phyloP scores from a whole-genome alignment of 2,113 vertebrate species.

The Clinocottus analis region DNA sequence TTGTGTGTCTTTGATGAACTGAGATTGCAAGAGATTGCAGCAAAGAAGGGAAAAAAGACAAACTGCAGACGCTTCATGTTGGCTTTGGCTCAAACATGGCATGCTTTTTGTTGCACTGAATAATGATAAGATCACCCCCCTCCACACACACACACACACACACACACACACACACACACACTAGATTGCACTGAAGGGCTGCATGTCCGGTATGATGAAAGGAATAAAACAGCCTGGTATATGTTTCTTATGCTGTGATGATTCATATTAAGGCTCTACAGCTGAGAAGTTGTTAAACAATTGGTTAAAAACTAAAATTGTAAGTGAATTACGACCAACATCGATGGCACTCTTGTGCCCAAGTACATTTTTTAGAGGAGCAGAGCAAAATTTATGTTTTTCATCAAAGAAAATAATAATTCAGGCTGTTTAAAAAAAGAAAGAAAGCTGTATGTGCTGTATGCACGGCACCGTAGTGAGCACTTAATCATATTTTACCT shows the following conservation, averaged over 20 bases:
- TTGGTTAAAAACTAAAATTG: neutral
- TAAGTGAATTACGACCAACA: neutral
- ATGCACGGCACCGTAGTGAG: neutral
- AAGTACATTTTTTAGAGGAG: neutral
- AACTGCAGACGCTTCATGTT: conserved; percentile 4
- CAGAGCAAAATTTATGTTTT: neutral
- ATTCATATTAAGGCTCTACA: neutral
- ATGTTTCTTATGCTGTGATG: neutral
- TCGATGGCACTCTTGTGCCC: neutral
- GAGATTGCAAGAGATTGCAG: conserved; percentile 32
- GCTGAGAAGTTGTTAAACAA: neutral
- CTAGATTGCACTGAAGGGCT: neutral
- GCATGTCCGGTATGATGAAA: neutral
- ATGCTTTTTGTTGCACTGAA: neutral
- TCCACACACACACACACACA: too few relatives aligned
- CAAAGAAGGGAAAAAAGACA: conserved; percentile 4
- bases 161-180: too few relatives aligned
- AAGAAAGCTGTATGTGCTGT: neutral
- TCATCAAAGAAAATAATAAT: neutral
- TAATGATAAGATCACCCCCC: neutral
- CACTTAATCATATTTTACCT: neutral
- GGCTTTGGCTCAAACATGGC: neutral
- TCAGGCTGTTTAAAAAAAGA: neutral
- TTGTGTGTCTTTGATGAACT: conserved; percentile 3
- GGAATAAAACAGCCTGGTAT: neutral